Conservation (phyloP, 2,888 invertebrate genomes). For the Autographa gamma region DNA sequence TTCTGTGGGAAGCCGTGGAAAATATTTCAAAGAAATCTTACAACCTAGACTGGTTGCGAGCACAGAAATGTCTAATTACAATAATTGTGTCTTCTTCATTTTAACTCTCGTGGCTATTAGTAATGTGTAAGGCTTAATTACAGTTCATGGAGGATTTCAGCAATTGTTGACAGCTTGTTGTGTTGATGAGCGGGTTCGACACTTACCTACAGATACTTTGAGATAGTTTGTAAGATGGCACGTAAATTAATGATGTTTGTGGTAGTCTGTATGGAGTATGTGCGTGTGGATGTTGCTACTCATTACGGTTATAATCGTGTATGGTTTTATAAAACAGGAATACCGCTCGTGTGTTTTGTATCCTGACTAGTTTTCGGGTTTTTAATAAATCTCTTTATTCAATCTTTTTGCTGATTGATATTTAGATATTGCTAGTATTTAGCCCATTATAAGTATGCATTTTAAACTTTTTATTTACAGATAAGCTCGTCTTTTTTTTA, state of each 20-base stretch:
- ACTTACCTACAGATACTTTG: neutral
- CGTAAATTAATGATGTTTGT: neutral
- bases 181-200: slow-evolving; percentile 4
- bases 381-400: too few species aligned
- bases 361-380: too few species aligned
- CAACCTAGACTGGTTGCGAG: slow-evolving; percentile 7
- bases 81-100: slow-evolving; percentile 41
- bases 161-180: slow-evolving; percentile 2
- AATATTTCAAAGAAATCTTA: slow-evolving; percentile 38
- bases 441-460: too few species aligned
- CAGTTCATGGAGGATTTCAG: slow-evolving; percentile 4
- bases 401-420: too few species aligned
- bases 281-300: neutral
- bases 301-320: too few species aligned
- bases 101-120: neutral
- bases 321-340: too few species aligned
- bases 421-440: too few species aligned
- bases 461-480: too few species aligned
- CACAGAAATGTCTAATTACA: slow-evolving; percentile 27
- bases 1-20: slow-evolving; percentile 43
- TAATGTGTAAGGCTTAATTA: neutral
- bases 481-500: too few species aligned
- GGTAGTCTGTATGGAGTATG: neutral
- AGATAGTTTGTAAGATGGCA: neutral
- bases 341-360: too few species aligned